Percentiles rank a stretch among this genome's conserved stretches.
These are phyloP conservation scores for Gymnoscopelus braueri DNA, from an alignment of 2,797 vertebrate species.

Conservation along the genomic window DNA sequence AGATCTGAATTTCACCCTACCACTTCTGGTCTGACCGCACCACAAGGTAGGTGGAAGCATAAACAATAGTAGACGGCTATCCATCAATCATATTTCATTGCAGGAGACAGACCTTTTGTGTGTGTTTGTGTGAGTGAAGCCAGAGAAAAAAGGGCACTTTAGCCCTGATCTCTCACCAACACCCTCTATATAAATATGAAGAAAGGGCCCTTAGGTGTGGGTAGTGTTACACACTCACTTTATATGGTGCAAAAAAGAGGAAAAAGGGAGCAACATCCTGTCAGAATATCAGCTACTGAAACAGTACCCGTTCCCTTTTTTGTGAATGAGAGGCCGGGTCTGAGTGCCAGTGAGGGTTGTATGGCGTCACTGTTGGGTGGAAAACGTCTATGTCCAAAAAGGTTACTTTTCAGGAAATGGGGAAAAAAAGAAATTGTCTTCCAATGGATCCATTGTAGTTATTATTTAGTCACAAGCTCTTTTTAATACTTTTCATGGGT, in stretches of 20 bases:
- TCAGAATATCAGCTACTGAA: conserved; percentile 76
- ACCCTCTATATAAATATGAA: conserved; percentile 68
- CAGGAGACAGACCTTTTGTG: conserved; percentile 36
- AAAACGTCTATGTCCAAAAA: no score
- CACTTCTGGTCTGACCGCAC: no score
- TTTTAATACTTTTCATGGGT: no score
- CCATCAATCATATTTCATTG: conserved; percentile 48
- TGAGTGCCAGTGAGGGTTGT: conserved; percentile 35
- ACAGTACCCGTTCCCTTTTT: conserved; percentile 61
- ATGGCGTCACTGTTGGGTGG: conserved; percentile 12
- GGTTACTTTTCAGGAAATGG: no score
- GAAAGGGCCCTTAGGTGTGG: conserved; percentile 56
- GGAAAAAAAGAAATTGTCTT: no score
- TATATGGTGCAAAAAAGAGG: conserved; percentile 58
- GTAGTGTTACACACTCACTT: conserved; percentile 69
- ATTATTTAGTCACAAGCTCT: no score
- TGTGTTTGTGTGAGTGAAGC: conserved; percentile 33
- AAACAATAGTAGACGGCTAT: conserved; percentile 22
- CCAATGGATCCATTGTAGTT: no score
- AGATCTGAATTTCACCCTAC: no score
- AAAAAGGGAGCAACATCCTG: conserved; percentile 71
- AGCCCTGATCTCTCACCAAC: conserved; percentile 54
- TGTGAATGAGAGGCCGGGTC: conserved; percentile 58
- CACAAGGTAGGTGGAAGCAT: conserved; percentile 32
- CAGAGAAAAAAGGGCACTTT: conserved; percentile 55